A percentile compares a stretch with the other conserved stretches of the same genome.
Evolutionary conservation across 2,888 invertebrate species (phyloP).

Genomic region (Anagyrus pseudococci): DNA sequence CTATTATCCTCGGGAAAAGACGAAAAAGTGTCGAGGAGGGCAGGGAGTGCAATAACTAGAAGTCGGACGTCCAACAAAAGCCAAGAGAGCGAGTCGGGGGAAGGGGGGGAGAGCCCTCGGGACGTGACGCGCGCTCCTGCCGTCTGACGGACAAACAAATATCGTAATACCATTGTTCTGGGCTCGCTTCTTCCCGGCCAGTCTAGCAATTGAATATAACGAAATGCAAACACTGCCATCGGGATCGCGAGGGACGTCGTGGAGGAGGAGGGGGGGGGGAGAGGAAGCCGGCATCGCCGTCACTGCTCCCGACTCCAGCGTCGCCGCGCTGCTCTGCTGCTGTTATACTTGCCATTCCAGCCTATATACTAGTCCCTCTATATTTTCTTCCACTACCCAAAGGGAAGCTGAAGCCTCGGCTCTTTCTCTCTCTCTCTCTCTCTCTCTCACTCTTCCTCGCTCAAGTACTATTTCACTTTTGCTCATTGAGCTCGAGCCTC

Average conservation of each 20-base stretch:
- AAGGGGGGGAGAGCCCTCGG: slow-evolving; percentile 42
- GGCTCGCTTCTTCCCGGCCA: slow-evolving; percentile 46
- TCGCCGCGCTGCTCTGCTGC: too few relatives aligned
- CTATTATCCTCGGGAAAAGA: slow-evolving; percentile 30
- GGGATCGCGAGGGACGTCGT: slow-evolving; percentile 47
- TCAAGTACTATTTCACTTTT: slow-evolving; percentile 38
- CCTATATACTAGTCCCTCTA: too few relatives aligned
- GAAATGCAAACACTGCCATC: slow-evolving; percentile 59
- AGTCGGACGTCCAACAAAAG: slow-evolving; percentile 42
- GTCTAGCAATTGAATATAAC: slow-evolving; percentile 58
- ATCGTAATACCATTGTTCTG: slow-evolving; percentile 60
- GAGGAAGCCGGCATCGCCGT: slow-evolving; percentile 19
- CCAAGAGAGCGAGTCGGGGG: slow-evolving; percentile 45
- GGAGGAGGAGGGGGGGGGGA: slow-evolving; percentile 39
- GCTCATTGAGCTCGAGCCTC: slow-evolving; percentile 37
- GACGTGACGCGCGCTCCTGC: slow-evolving; percentile 43
- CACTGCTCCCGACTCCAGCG: too few relatives aligned
- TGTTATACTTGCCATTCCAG: too few relatives aligned
- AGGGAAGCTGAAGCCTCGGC: slow-evolving; percentile 27
- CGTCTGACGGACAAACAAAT: slow-evolving; percentile 58
- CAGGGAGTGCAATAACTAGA: neutral
- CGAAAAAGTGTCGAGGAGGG: slow-evolving; percentile 34
- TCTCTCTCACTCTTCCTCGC: neutral
- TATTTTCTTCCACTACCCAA: slow-evolving; percentile 30
- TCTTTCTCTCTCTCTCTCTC: neutral